These are phyloP conservation scores for Peromyscus attwateri DNA, from an alignment of 2,797 vertebrate genomes.

Conservation along the genomic window DNA sequence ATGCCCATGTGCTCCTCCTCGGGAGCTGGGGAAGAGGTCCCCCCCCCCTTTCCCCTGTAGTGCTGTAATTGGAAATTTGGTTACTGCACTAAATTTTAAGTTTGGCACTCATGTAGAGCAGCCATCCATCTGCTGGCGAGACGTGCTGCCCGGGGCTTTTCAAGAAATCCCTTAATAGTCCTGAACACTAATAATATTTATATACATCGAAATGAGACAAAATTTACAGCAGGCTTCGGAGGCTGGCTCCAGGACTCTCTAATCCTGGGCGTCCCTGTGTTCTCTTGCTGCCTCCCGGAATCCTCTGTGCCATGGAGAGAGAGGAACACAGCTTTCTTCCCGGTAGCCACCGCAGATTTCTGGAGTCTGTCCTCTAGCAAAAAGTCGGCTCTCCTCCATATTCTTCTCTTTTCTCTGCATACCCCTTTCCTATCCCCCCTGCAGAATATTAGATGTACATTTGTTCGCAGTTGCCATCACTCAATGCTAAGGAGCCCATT, in stretches of 20 bases:
- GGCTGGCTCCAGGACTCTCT: constrained; percentile 68
- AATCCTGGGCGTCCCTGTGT: neutral
- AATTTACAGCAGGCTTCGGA: constrained; percentile 78
- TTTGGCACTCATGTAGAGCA: constrained; percentile 80
- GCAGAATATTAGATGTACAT: fast-evolving
- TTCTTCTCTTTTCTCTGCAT: no score
- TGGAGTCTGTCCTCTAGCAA: neutral
- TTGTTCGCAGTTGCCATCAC: neutral
- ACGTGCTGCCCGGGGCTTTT: constrained; percentile 71
- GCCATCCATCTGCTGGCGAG: constrained; percentile 87
- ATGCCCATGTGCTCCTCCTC: neutral
- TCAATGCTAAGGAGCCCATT: neutral
- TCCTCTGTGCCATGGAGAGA: neutral
- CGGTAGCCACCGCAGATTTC: neutral
- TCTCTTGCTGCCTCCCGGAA: neutral
- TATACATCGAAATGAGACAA: constrained; percentile 80
- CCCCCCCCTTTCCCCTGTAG: constrained; percentile 15
- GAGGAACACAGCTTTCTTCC: neutral
- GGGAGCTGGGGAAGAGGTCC: neutral
- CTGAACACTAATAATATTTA: constrained; percentile 85
- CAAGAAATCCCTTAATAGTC: constrained; percentile 85
- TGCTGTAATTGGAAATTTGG: constrained; percentile 80
- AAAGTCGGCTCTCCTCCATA: neutral
- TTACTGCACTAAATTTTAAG: constrained; percentile 74
- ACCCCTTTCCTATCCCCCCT: no score